Base-by-base conservation (phyloP, 1,140 invertebrate species). In the Stenopsyche tienmushanensis region DNA sequence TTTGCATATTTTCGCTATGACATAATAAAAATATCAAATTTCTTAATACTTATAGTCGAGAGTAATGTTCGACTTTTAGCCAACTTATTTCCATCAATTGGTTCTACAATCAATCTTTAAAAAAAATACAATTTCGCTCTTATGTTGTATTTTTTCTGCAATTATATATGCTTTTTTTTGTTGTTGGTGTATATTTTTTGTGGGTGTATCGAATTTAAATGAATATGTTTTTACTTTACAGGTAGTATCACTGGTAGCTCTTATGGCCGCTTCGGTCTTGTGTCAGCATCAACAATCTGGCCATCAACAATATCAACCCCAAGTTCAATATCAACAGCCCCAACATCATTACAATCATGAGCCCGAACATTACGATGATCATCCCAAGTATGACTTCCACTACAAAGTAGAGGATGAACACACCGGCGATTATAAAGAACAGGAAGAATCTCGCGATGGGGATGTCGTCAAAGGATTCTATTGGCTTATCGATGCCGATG, bases 371-470 rank as follows among this genome's bases (percentile, higher is more conserved):
- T 34, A 67, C 73, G n/a, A 67, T 72, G 17, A 75, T 20, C 76
- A 78, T 71, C 79, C 78, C 0, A 79, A 80, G 63, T 82, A 82
- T 62, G 68, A 79, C 24, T 82, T 76, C 66, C 72, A 76, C 1
- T 82, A 82, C 58, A 78, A 77, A 13, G 78, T 82, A 3, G 74
- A 81, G 52, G 80, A 82, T 67, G 75, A 78, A 49, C 76, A 82
- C 25, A 80, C 80, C 1, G 80, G 80, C 2, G 79, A 83, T 65
- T 76, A 78, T 59, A 83, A 84, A 55, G 77, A 77, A 55, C 83
- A 84, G 59, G 77, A 81, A 63, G 83, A 85, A 70, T 75, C 80
- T 60, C 73, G 83, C 44, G 81, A 84, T 55, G 82, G 83, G 72
- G 65, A 83, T 77, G 75, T 77, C 63, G 75, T 77, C 17, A 75